A percentile compares a stretch with the other conserved stretches of the same genome.
These are phyloP conservation scores for Platyura marginata DNA, from an alignment of 1,140 invertebrate genomes.

Conservation along the genomic window DNA sequence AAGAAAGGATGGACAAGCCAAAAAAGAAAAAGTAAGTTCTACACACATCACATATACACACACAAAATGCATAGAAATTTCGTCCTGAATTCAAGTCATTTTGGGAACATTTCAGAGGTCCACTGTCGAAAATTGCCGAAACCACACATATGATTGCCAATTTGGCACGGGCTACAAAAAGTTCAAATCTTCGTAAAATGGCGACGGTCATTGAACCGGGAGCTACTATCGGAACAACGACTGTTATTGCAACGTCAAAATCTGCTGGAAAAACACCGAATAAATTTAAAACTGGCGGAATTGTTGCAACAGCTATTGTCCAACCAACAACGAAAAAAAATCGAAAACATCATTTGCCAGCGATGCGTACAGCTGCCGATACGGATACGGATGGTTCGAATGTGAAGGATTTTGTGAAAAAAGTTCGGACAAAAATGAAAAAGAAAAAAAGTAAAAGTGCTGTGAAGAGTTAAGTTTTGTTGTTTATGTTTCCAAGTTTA, in stretches of 20 bases:
- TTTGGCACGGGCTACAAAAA: slow-evolving; percentile 8
- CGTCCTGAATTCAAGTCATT: too few relatives aligned
- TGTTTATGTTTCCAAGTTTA: too few relatives aligned
- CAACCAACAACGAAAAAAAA: background rate
- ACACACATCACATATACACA: too few relatives aligned
- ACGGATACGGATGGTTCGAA: background rate
- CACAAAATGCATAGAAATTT: too few relatives aligned
- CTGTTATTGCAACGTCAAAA: too few relatives aligned
- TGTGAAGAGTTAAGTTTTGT: too few relatives aligned
- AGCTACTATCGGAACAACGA: too few relatives aligned
- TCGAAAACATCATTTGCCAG: background rate
- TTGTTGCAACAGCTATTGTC: slow-evolving; percentile 32
- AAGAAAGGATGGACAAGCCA: background rate
- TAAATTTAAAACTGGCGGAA: slow-evolving; percentile 36
- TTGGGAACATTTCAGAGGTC: slow-evolving; percentile 7
- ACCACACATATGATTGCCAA: slow-evolving; percentile 15
- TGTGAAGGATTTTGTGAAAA: background rate
- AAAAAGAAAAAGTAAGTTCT: background rate
- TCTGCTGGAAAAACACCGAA: slow-evolving; percentile 21
- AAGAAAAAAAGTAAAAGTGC: too few relatives aligned
- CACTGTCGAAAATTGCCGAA: slow-evolving; percentile 16
- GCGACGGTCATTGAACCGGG: background rate
- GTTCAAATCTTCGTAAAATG: background rate
- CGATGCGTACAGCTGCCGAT: background rate
- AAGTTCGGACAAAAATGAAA: background rate